phyloP scores from a whole-genome alignment of 2,113 vertebrate species.

The Chinchilla lanigera region DNA sequence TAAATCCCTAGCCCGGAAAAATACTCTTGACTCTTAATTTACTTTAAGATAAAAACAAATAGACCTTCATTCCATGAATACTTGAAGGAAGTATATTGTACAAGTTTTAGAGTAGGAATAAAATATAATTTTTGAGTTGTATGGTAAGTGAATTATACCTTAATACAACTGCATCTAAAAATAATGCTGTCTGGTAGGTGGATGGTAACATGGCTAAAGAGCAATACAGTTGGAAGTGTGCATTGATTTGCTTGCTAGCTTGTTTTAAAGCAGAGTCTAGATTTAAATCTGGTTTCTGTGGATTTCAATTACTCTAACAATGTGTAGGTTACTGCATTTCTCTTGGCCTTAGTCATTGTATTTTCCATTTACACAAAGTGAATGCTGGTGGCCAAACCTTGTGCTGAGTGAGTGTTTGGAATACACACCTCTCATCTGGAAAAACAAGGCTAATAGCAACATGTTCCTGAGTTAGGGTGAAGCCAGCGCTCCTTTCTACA shows the following conservation, averaged over 20 bases:
- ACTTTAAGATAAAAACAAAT: not conserved
- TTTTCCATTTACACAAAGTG: not conserved
- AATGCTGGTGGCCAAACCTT: not conserved
- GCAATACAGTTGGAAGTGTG: not conserved
- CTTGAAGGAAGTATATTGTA: not conserved
- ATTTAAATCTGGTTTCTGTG: not conserved
- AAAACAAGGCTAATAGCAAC: not conserved
- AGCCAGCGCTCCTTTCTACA: not conserved
- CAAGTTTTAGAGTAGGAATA: not conserved
- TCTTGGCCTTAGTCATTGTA: not conserved
- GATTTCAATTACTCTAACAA: not conserved
- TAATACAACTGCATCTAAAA: not conserved
- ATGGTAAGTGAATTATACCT: not conserved
- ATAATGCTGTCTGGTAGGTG: not conserved
- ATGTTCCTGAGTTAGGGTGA: not conserved
- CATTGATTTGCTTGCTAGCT: not conserved
- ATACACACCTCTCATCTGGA: not conserved
- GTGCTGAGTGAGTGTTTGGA: not conserved
- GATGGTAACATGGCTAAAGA: not conserved
- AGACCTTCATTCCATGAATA: not conserved
- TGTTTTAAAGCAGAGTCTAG: not conserved
- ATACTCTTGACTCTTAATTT: not conserved
- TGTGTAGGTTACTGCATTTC: not conserved
- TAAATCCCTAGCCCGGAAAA: no score
- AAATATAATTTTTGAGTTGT: not conserved